Base-by-base conservation (phyloP, 2,113 vertebrate genomes). In the Tretioscincus oriximinensis region DNA sequence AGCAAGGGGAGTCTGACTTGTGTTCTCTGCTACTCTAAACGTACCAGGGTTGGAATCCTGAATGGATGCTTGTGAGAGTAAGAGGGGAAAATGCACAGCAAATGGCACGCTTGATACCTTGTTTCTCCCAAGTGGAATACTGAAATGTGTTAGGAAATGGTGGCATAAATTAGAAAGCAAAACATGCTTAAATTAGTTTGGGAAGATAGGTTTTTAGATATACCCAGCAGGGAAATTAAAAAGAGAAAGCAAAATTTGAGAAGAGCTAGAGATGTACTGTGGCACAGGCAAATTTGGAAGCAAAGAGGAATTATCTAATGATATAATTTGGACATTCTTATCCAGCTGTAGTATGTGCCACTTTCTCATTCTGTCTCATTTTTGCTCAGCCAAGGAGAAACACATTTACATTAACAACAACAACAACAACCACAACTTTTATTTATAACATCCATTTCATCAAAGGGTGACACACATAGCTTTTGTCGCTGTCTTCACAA, bases 81-180 rank as follows among this genome's bases (percentile, higher is more conserved):
- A 81, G 49, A 81, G 69, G 64, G 2, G 31, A 89, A 70, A 90
- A 92, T 79, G 81, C 78, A 84, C 11, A 78, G 58, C 76, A 85
- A 74, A 80, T 26, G 72, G 75, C 22, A 45, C 63, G 41, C 54
- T 71, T 83, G 75, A 82, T 66, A 83, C 64, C 80, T 29, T 35
- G 26, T 24, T 70, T 28, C 66, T 70, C 72, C 85, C 60, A 77
- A 89, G 77, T 26, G 79, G 88, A 90, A 85, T 76, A 63, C 45
- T 41, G 22, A 85, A 88, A 87, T 82, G 31, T 35, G 41, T 79
- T 49, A 70, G 71, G 14, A 84, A 72, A 80, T 75, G 65, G 70
- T 87, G 87, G 77, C 87, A 90, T 91, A 85, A 90, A 92, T 89
- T 88, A 71, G 47, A 45, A 80, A 64, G 60, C 66, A 58, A 76